Evolutionary conservation across 2,888 invertebrate genomes (phyloP), one percentile per base, ranked within the genome.

Genomic region (Zhuqinia jingwanae): DNA sequence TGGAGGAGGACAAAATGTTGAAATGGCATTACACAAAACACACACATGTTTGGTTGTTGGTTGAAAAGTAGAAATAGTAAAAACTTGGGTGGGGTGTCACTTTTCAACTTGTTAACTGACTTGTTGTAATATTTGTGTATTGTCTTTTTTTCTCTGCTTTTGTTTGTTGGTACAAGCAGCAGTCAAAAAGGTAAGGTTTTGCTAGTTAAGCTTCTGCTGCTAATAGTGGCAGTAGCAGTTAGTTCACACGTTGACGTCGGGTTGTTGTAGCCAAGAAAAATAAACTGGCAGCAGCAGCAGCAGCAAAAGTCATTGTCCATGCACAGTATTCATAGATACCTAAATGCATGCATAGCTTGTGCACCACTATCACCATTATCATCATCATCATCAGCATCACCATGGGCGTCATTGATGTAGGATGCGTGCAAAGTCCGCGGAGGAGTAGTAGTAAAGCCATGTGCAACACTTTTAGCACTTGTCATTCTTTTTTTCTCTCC

Each of bases 51-150:
- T 73, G 27, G 15, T 50, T 65, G 65, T 13, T 65, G 36, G 30
- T 22, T 65, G 65, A 65, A 73, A 73, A 80, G 36, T 53, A 75
- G 65, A 68, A 65, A 80, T 45, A n/a, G n/a, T n/a, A 76, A 75
- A 84, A 84, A 84, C 77, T 84, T 84, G 83, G 83, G 83, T 84
- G 83, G 83, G 83, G 83, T 84, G 83, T 84, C 76, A 84, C 76
- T 84, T 84, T 76, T 84, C 83, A 84, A 76, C 68, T 84, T 84
- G 83, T 84, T 77, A 83, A 84, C 83, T 77, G 77, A 84, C 65
- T 84, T 84, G 83, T 84, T 75, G 22, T 68, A 2, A 5, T 36
- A 5, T 47, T 13, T 70, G 47, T 50, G 63, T 27, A 58, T 56
- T 70, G 42, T 50, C 53, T 17, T 60, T 68, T 36, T 70, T 27